Conservation (phyloP, 2,113 vertebrate genomes). For the Lanius ludovicianus region DNA sequence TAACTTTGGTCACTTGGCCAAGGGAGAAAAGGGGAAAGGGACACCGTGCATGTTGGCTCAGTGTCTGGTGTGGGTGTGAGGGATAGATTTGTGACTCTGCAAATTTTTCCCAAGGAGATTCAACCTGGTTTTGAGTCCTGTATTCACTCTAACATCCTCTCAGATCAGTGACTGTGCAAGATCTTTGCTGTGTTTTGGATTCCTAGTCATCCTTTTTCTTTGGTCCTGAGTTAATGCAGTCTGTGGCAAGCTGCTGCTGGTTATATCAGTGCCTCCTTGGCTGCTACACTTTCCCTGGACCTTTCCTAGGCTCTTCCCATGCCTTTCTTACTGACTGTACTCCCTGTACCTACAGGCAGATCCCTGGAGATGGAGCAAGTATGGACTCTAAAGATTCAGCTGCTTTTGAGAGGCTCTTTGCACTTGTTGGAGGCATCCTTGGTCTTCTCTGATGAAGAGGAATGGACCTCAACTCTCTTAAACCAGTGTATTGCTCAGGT, state of each 20-base stretch:
- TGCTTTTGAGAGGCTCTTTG: neutral
- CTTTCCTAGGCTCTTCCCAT: neutral
- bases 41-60: neutral
- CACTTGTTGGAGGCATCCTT: neutral
- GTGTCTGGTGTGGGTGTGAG: neutral
- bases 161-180: neutral
- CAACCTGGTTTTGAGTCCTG: neutral
- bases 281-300: neutral
- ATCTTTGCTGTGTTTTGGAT: neutral
- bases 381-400: neutral
- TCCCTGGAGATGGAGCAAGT: neutral
- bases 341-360: neutral
- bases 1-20: neutral
- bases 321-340: neutral
- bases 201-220: neutral
- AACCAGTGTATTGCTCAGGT: neutral
- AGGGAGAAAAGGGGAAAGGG: neutral
- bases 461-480: neutral
- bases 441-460: neutral
- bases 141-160: neutral
- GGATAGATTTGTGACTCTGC: neutral
- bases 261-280: neutral
- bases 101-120: neutral
- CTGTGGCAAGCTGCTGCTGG: neutral
- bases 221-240: neutral